Evolutionary conservation across 2,797 vertebrate genomes (phyloP), one percentile per base, ranked within the genome.

Genomic region (Hylomyscus alleni): DNA sequence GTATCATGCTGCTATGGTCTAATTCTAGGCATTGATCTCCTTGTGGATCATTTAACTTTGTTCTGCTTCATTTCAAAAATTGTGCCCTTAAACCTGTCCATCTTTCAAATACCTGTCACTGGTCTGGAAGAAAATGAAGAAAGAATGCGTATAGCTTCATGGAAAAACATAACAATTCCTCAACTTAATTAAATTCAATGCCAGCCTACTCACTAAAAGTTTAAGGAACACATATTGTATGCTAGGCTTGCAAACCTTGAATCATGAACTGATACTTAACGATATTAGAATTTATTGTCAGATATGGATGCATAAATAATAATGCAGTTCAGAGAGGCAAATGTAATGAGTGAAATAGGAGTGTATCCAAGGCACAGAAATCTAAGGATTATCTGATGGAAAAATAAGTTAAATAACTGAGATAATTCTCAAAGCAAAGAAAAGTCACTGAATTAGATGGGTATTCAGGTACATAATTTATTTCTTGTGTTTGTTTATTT

Each of bases 61-160:
- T 90, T 97, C 90, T 97, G 91, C 91, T 96, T 87, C 94, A 89
- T 97, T 98, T 97, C 91, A 94, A 90, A 97, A 97, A 87, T 60
- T 50, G 34, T 72, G 50, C 40, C 47, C 56, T 95, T 96, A 93
- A 97, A 93, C 58, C 19, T 92, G 92, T 91, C 80, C 40, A 84
- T 95, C 89, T 95, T 75, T 97, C 95, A 96, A 96, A 88, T 93
- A 97, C 82, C 87, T 97, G 83, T 92, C 97, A 94, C 20, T 90
- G 65, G 73, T 89, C 65, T 89, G 75, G 93, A 90, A 60, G 73
- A 94, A 92, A 97, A 91, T 72, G 78, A 95, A 54, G 56, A 56
- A 95, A 96, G 37, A 82, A 6, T 86, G 20, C 44, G 50, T 24
- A 93, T 82, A 52, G 11, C 82, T 93, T 94, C 50, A 85, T 34